Base-by-base conservation (phyloP, 2,113 vertebrate species). In the Triplophysa rosa region DNA sequence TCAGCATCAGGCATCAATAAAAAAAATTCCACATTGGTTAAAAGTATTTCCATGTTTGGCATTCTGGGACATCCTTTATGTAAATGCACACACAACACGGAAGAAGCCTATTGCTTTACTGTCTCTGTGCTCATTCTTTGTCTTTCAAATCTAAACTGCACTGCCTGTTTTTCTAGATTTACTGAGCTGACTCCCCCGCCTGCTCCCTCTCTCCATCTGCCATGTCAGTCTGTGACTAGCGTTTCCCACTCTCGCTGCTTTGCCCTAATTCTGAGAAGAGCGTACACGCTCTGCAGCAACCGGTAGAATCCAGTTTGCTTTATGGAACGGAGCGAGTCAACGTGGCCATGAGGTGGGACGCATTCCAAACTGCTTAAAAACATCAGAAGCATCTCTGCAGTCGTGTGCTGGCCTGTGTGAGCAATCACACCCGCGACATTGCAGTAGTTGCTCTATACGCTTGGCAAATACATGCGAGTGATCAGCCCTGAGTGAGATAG, bases 241-340 rank as follows among this genome's bases (percentile, higher is more conserved):
- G 66, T 42, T 80, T 33, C 72, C 54, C 66, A 73, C 72, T 80
- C 72, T 68, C 33, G 5, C 70, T 72, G 69, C 66, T 68, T 56
- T 87, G 86, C 77, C 84, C 84, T 83, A 87, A 78, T 86, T 85
- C 80, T 66, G 29, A 81, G 72, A 80, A 67, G 47, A 83, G 70
- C 65, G 40, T 69, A 82, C 59, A 81, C 8, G 65, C 52, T 59
- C 70, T 1, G 58, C 47, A 56, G 14, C 24, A 81, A 80, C 84
- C 64, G 68, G 81, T 59, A 72, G 64, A 59, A 86, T 83, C 86
- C 77, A 71, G 84, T 87, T 86, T 81, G 78, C 69, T 66, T n/a
- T 29, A 61, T 72, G 68, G 76, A 64, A 37, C 67, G 13, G 62
- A 42, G 59, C 58, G 6, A 63, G 24, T 17, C 1, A n/a, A 47